Evolutionary conservation across 2,888 invertebrate species (phyloP).

Genomic region (Leptinotarsa juncta): DNA sequence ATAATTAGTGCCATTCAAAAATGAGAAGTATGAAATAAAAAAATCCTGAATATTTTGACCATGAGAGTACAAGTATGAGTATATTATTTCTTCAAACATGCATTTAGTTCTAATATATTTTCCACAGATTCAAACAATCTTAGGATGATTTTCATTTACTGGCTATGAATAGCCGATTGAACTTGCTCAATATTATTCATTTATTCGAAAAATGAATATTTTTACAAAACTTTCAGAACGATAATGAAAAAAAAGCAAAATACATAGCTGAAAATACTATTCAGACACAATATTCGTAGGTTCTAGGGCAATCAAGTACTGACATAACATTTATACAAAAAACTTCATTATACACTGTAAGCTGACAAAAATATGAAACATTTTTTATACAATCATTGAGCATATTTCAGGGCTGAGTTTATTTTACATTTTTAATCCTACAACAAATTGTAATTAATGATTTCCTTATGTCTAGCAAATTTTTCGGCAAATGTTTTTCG

Average conservation of each 20-base stretch:
- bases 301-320: conserved; percentile 2
- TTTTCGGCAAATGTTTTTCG: conserved; percentile 40
- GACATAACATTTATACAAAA: conserved; percentile 33
- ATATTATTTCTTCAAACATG: no score
- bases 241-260: background rate
- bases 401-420: conserved; percentile 46
- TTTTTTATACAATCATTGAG: conserved; percentile 47
- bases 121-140: no score
- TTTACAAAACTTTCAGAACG: background rate
- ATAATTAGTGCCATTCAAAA: no score
- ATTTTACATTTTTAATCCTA: conserved; percentile 43
- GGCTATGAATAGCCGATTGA: background rate
- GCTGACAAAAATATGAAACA: conserved; percentile 35
- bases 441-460: conserved; percentile 32
- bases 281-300: background rate
- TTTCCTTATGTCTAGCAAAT: conserved; percentile 35
- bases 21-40: no score
- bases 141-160: no score
- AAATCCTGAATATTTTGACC: no score
- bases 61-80: no score
- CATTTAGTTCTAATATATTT: no score
- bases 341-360: conserved; percentile 24
- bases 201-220: background rate
- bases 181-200: background rate
- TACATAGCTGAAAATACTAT: background rate